A percentile compares a stretch with the other conserved stretches of the same genome.
These are phyloP conservation scores for Tinamus major DNA, from an alignment of 2,797 vertebrate species.

Conservation along the genomic window DNA sequence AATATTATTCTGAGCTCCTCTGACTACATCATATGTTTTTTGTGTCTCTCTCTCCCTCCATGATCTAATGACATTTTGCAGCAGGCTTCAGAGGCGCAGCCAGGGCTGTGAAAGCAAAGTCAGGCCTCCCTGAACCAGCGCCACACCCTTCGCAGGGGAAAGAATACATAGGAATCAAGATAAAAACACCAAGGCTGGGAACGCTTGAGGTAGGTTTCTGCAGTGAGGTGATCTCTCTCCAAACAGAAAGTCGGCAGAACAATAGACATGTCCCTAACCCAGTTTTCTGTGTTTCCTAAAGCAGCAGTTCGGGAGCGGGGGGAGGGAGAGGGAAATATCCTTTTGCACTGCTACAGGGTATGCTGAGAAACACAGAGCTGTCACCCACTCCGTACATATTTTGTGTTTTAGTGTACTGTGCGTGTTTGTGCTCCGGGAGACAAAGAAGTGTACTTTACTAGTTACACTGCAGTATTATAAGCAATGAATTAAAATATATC, in stretches of 20 bases:
- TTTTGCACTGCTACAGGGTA: neutral
- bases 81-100: neutral
- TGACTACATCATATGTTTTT: neutral
- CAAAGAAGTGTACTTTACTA: conserved; percentile 69
- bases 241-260: neutral
- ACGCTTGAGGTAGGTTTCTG: neutral
- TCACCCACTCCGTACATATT: conserved; percentile 69
- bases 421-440: conserved; percentile 64
- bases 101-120: neutral
- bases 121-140: neutral
- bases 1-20: neutral
- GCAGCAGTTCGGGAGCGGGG: neutral
- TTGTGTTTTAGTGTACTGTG: conserved; percentile 67
- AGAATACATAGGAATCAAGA: neutral
- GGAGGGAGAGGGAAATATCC: neutral
- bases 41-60: neutral
- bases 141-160: neutral
- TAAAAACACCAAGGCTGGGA: neutral
- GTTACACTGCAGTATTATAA: conserved; percentile 77
- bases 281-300: neutral
- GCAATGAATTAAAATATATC: conserved; percentile 78
- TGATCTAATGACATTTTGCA: conserved; percentile 30
- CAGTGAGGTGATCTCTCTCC: neutral
- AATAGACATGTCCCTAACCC: neutral
- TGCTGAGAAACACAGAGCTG: conserved; percentile 36